Evolutionary conservation across 2,797 vertebrate species (phyloP), one percentile per base, ranked within the genome.

Genomic region (Poecilia gillii): DNA sequence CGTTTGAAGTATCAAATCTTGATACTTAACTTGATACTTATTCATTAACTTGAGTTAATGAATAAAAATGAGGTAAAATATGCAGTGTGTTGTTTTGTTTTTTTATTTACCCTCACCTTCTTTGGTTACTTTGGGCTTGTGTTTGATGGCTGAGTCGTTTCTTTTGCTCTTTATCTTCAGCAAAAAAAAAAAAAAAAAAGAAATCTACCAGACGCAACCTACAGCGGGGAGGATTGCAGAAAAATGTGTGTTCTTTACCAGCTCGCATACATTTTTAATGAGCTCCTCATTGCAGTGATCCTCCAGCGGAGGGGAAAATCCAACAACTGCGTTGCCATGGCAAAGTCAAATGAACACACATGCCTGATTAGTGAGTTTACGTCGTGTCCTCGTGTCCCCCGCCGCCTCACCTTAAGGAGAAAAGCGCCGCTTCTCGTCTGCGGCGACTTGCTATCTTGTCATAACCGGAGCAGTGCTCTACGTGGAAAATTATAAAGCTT

Each of bases 401-500:
- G 76, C 79, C 77, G 75, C 64, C 77, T 25, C 64, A 74, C 43
- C 23, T 6, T 76, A 89, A 79, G 76, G 62, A 70, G 49, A 87
- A 80, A 81, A 41, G 68, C 71, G 83, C 85, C 72, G 57, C 75
- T 55, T 46, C 66, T 66, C 79, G 85, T 77, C 78, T 43, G 70
- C 36, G 8, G 74, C 28, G 1, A 74, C 55, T 47, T 79, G 73
- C 53, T 73, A 46, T 77, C 85, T 71, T 82, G 74, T 84, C 82
- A 76, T 78, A 82, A 73, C 62, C 16, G 59, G 72, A 88, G 90
- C 89, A 80, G 84, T 84, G 79, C 73, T 39, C 62, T 79, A 49
- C 90, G 71, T 83, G 81, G 66, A 88, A 53, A 85, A 90, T 88
- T 73, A 84, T 74, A 64, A 80, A 57, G 81, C 78, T 71, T 78